Percentiles rank a stretch among this genome's conserved stretches.
Conservation (phyloP, 1,140 invertebrate species). For the Drosophila azteca region DNA sequence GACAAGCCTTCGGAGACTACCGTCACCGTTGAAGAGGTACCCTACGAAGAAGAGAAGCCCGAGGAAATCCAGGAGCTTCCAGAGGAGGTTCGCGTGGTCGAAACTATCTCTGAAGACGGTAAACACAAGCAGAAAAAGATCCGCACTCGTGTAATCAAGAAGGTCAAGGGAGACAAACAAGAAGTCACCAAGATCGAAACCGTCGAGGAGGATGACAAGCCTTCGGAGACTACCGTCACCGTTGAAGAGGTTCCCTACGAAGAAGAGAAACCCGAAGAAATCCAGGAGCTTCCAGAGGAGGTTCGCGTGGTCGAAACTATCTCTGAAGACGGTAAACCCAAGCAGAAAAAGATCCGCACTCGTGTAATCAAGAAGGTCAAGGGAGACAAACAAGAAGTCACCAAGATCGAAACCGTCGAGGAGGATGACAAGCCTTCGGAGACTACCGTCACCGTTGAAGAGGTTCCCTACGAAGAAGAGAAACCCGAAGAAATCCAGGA, state of each 20-base stretch:
- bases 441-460: slow-evolving; percentile 55
- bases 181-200: slow-evolving; percentile 29
- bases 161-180: slow-evolving; percentile 27
- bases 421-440: slow-evolving; percentile 76
- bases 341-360: slow-evolving; percentile 78
- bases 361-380: slow-evolving; percentile 75
- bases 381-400: slow-evolving; percentile 72
- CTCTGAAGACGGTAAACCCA: slow-evolving; percentile 62
- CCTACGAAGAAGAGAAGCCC: slow-evolving; percentile 6
- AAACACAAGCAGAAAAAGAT: slow-evolving; percentile 38
- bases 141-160: slow-evolving; percentile 31
- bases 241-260: slow-evolving; percentile 13
- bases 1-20: slow-evolving; percentile 17
- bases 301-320: slow-evolving; percentile 45
- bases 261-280: slow-evolving; percentile 23
- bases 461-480: slow-evolving; percentile 43
- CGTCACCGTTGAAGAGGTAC: slow-evolving; percentile 16
- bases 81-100: slow-evolving; percentile 19
- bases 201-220: slow-evolving; percentile 22
- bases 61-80: slow-evolving; percentile 17
- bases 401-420: slow-evolving; percentile 75
- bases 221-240: slow-evolving; percentile 15
- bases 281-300: slow-evolving; percentile 47
- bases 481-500: slow-evolving; percentile 38
- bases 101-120: slow-evolving; percentile 27